Evolutionary conservation across 2,888 invertebrate species (phyloP).

Genomic region (Tenthredo livida): DNA sequence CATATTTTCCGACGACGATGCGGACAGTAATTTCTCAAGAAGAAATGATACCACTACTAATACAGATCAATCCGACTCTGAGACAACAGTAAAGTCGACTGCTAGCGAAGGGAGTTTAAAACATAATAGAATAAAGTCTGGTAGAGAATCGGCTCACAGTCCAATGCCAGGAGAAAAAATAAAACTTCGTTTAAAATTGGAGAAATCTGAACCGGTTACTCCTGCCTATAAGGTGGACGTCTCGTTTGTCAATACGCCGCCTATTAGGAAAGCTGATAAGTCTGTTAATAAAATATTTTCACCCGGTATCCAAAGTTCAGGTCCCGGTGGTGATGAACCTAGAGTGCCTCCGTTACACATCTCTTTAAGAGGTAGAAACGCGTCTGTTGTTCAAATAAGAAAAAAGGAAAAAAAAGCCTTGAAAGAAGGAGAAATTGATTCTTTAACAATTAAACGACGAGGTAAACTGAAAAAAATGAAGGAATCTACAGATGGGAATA

Average conservation of each 20-base stretch:
- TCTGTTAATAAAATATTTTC: conserved; percentile 78
- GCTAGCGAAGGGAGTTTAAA: conserved; percentile 82
- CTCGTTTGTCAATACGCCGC: conserved; percentile 84
- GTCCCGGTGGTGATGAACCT: conserved; percentile 82
- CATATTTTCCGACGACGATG: conserved; percentile 82
- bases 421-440: conserved; percentile 72
- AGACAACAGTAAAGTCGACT: conserved; percentile 80
- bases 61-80: conserved; percentile 81
- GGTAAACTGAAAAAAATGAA: conserved; percentile 81
- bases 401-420: conserved; percentile 85
- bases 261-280: conserved; percentile 77
- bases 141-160: conserved; percentile 75
- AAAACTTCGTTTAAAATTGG: conserved; percentile 89
- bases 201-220: conserved; percentile 89
- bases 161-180: conserved; percentile 85
- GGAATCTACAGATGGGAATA: conserved; percentile 74
- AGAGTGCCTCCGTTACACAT: conserved; percentile 94
- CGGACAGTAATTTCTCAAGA: conserved; percentile 81
- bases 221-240: conserved; percentile 91
- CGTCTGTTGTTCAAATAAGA: conserved; percentile 90
- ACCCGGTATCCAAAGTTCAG: conserved; percentile 71
- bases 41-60: conserved; percentile 78
- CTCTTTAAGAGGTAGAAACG: conserved; percentile 89
- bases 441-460: conserved; percentile 74
- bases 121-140: conserved; percentile 73